These are phyloP conservation scores for Beris morrisii DNA, from an alignment of 2,888 invertebrate genomes.

Conservation along the genomic window DNA sequence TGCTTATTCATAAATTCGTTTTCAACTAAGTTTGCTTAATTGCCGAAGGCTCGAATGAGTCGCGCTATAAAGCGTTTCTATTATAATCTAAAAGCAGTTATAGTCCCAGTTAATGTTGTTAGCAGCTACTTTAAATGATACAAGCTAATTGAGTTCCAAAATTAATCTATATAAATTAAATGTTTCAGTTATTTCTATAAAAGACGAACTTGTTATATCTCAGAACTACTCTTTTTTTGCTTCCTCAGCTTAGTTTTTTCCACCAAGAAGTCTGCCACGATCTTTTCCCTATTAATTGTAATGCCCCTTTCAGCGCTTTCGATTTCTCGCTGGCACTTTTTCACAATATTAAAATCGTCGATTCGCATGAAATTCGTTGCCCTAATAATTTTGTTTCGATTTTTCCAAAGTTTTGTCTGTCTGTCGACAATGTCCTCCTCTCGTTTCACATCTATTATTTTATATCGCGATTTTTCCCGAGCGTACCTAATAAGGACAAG, in stretches of 20 bases:
- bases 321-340: slow-evolving; percentile 30
- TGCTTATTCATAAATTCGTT: too few relatives aligned
- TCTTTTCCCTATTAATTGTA: slow-evolving; percentile 20
- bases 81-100: too few relatives aligned
- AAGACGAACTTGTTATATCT: neutral
- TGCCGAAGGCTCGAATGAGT: too few relatives aligned
- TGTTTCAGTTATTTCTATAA: too few relatives aligned
- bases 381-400: slow-evolving; percentile 31
- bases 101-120: too few relatives aligned
- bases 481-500: slow-evolving; percentile 20
- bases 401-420: slow-evolving; percentile 31
- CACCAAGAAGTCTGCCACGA: slow-evolving; percentile 27
- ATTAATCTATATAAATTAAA: too few relatives aligned
- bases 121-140: too few relatives aligned
- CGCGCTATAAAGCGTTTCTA: too few relatives aligned
- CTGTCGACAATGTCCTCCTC: slow-evolving; percentile 10
- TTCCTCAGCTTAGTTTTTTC: slow-evolving; percentile 22
- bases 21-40: too few relatives aligned
- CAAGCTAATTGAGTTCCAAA: too few relatives aligned
- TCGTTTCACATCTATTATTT: slow-evolving; percentile 17
- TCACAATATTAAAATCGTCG: slow-evolving; percentile 31
- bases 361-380: slow-evolving; percentile 21
- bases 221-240: slow-evolving; percentile 13
- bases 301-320: slow-evolving; percentile 17
- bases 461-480: slow-evolving; percentile 17